A percentile compares a stretch with the other conserved stretches of the same genome.
phyloP scores from a whole-genome alignment of 2,888 invertebrate species.

The Thymelicus lineola region DNA sequence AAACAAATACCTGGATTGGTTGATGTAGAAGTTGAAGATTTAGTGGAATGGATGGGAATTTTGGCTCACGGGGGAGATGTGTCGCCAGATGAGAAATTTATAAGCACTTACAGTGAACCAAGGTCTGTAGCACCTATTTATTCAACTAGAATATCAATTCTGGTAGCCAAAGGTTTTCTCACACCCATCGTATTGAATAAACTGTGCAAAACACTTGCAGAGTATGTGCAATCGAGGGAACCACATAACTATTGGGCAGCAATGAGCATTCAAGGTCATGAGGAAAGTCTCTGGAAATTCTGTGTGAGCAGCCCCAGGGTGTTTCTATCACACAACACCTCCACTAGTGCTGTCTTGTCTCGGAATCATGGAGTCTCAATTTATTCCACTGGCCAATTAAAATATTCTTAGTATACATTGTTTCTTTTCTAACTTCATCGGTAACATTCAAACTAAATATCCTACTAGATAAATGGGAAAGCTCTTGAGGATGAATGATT shows the following conservation, averaged over 20 bases:
- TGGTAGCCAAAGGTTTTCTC: slow-evolving; percentile 67
- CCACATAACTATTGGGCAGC: slow-evolving; percentile 66
- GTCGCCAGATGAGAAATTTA: slow-evolving; percentile 59
- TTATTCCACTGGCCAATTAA: slow-evolving; percentile 71
- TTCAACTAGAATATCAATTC: slow-evolving; percentile 62
- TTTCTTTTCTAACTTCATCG: background rate
- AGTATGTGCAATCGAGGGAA: slow-evolving; percentile 58
- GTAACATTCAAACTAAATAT: no score
- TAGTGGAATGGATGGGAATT: slow-evolving; percentile 77
- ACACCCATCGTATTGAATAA: slow-evolving; percentile 55
- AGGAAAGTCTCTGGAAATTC: slow-evolving; percentile 71
- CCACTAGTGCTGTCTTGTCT: slow-evolving; percentile 67
- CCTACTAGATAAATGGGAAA: no score
- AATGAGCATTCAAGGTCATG: slow-evolving; percentile 67
- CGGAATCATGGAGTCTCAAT: slow-evolving; percentile 49
- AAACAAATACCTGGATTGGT: slow-evolving; percentile 62
- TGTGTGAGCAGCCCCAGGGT: slow-evolving; percentile 55
- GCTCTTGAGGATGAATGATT: no score
- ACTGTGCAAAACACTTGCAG: slow-evolving; percentile 55
- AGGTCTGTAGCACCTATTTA: slow-evolving; percentile 60
- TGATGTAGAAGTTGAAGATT: slow-evolving; percentile 64
- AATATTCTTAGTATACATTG: slow-evolving; percentile 60
- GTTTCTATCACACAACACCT: slow-evolving; percentile 70
- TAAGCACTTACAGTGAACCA: slow-evolving; percentile 68
- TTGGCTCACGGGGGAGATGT: slow-evolving; percentile 60